Evolutionary conservation across 2,888 invertebrate species (phyloP).

Genomic region (Lissocephala sabroskyi): DNA sequence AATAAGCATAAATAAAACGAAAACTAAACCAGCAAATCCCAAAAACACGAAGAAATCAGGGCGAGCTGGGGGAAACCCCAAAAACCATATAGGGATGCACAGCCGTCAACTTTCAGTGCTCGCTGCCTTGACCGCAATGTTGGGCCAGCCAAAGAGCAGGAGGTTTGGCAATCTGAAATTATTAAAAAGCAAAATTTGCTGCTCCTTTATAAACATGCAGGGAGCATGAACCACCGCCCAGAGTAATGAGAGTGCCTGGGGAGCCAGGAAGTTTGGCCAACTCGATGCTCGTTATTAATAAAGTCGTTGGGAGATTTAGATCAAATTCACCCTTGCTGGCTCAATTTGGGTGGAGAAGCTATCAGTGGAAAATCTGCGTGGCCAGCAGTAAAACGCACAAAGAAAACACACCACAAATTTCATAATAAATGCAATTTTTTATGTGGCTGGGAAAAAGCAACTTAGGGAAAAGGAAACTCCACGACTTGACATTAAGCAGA

Average conservation of each 20-base stretch:
- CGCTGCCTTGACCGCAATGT: background rate
- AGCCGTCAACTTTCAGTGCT: background rate
- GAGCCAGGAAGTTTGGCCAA: slow-evolving; percentile 21
- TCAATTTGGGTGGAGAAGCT: slow-evolving; percentile 19
- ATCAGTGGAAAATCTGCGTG: slow-evolving; percentile 38
- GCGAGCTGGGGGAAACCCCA: background rate
- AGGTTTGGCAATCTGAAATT: slow-evolving; percentile 37
- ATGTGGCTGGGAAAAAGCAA: slow-evolving; percentile 25
- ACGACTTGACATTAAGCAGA: slow-evolving; percentile 55
- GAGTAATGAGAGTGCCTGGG: slow-evolving; percentile 35
- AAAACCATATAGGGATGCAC: background rate
- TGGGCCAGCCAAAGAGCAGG: background rate
- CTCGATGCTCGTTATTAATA: no score
- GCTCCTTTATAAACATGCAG: slow-evolving; percentile 37
- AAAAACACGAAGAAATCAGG: no score
- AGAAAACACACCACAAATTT: slow-evolving; percentile 21
- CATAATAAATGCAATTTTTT: slow-evolving; percentile 54
- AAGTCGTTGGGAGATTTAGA: slow-evolving; percentile 26
- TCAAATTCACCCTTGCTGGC: no score
- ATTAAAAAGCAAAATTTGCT: slow-evolving; percentile 46
- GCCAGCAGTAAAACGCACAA: slow-evolving; percentile 33
- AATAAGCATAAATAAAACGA: slow-evolving; percentile 26
- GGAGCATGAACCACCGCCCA: slow-evolving; percentile 11
- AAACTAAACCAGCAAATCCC: no score
- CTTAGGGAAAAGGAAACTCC: slow-evolving; percentile 55